Evolutionary conservation across 2,888 invertebrate genomes (phyloP).

Genomic region (Marasmarcha lunaedactyla): DNA sequence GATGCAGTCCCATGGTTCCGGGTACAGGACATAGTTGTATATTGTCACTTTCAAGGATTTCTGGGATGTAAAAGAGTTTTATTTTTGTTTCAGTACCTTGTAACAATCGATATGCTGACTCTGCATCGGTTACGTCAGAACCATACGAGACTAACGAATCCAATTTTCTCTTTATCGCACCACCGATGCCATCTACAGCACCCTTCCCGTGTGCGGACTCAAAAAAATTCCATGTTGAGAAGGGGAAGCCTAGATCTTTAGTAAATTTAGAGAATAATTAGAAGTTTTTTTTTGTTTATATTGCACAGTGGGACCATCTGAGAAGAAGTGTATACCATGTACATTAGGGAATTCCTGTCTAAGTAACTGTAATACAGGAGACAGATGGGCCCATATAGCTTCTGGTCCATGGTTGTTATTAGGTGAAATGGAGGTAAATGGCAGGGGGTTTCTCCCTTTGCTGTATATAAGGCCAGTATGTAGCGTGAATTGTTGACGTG

Average conservation of each 20-base stretch:
- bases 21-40: not conserved
- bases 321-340: conserved; percentile 9
- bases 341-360: conserved; percentile 1
- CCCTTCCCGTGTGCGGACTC: conserved; percentile 12
- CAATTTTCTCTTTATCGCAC: conserved; percentile 8
- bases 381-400: conserved; percentile 14
- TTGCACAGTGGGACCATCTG: conserved; percentile 11
- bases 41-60: not conserved
- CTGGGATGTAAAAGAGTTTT: conserved; percentile 5
- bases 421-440: not conserved
- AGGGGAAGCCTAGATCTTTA: conserved; percentile 2
- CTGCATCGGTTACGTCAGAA: conserved; percentile 6
- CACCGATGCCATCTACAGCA: conserved; percentile 13
- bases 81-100: conserved; percentile 1
- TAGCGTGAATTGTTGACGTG: conserved; percentile 7
- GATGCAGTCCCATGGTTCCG: conserved; percentile 2
- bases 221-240: conserved; percentile 10
- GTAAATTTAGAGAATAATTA: conserved; percentile 4
- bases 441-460: not conserved
- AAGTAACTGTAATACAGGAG: conserved; percentile 5
- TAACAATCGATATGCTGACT: conserved; percentile 5
- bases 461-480: conserved; percentile 8
- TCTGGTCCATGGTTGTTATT: conserved; percentile 7
- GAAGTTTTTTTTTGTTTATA: conserved; percentile 13
- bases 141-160: conserved; percentile 7